These are phyloP conservation scores for Felis chaus DNA, from an alignment of 2,113 vertebrate species.

Conservation along the genomic window DNA sequence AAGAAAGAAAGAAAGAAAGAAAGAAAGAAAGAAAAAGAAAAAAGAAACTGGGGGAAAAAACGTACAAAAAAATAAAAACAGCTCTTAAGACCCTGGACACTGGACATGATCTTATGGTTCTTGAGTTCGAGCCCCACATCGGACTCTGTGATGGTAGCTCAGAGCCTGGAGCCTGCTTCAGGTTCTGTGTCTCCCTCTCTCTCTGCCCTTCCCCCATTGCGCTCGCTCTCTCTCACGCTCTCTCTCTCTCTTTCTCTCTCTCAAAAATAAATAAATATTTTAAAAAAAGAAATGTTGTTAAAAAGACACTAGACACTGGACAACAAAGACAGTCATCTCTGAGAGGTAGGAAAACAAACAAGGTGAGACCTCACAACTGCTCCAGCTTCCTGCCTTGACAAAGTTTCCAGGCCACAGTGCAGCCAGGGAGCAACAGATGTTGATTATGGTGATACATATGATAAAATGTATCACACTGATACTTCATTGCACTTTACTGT, in stretches of 20 bases:
- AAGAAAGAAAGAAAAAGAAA: not conserved
- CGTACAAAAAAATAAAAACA: not conserved
- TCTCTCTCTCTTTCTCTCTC: no score
- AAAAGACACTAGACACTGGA: not conserved
- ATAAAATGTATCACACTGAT: not conserved
- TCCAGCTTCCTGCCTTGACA: not conserved
- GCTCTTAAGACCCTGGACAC: not conserved
- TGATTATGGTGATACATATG: not conserved
- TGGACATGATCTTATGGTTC: not conserved
- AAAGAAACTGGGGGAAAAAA: not conserved
- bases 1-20: no score
- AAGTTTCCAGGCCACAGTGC: not conserved
- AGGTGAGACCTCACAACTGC: not conserved
- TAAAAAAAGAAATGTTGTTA: no score
- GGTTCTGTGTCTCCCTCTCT: no score
- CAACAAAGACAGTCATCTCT: not conserved
- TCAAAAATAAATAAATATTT: no score
- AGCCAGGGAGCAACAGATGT: not conserved
- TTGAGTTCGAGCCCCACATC: no score
- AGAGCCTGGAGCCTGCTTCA: no score
- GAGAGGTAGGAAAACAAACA: not conserved
- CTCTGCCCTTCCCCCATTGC: no score
- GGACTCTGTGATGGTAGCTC: no score
- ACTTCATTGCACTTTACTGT: not conserved
- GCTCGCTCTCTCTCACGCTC: no score